Conservation (phyloP, 1,140 invertebrate species). For the Pentalonia nigronervosa region DNA sequence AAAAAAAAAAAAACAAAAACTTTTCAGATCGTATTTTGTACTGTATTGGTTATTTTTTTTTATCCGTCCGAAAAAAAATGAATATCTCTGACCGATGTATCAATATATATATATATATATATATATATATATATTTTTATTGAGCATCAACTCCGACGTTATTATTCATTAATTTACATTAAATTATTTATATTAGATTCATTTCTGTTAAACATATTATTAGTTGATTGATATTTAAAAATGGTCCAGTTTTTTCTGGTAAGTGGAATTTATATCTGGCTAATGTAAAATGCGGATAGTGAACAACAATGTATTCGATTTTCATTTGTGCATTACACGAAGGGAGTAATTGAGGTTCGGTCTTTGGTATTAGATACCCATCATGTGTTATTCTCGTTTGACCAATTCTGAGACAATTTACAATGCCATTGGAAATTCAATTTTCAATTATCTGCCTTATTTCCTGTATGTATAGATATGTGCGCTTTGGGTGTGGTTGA, state of each 20-base stretch:
- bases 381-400: neutral
- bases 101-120: neutral
- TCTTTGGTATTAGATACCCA: neutral
- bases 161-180: neutral
- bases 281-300: neutral
- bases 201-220: neutral
- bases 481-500: neutral
- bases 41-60: neutral
- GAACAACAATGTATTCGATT: neutral
- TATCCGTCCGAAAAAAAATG: neutral
- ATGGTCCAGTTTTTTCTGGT: no score
- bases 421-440: neutral
- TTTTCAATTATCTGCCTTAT: neutral
- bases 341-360: neutral
- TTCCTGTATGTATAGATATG: neutral
- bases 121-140: no score
- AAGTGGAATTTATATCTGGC: neutral
- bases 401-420: neutral
- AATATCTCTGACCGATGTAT: neutral
- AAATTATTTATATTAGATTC: neutral
- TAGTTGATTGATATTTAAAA: neutral
- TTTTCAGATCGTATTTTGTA: neutral
- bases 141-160: neutral
- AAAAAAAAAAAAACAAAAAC: constrained; percentile 10
- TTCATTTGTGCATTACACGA: neutral